Percentiles rank a stretch among this genome's conserved stretches.
These are phyloP conservation scores for Drosophila melanogaster DNA, from an alignment of 1,140 invertebrate species.

Conservation along the genomic window Release_6_plus_ISO1_MT NT_033777.3:13019001-13019500, in stretches of 20 bases:
- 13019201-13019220: conserved; percentile 76
- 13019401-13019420: conserved; percentile 80
- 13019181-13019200: conserved; percentile 80
- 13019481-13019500: conserved; percentile 35
- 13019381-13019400: conserved; percentile 77
- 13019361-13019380: conserved; percentile 81
- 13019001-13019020: conserved; percentile 52
- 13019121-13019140: neutral
- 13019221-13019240: conserved; percentile 38
- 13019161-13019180: conserved; percentile 78
- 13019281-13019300: conserved; percentile 81
- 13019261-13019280: conserved; percentile 24
- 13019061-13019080: neutral
- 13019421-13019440: conserved; percentile 66
- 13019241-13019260: conserved; percentile 1
- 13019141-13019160: conserved; percentile 59
- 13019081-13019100: neutral
- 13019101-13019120: conserved; percentile 11
- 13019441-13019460: conserved; percentile 39
- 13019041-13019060: conserved; percentile 6
- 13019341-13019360: conserved; percentile 82
- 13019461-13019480: conserved; percentile 17
- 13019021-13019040: conserved; percentile 65
- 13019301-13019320: conserved; percentile 64
- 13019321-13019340: conserved; percentile 55